Evolutionary conservation across 2,888 invertebrate genomes (phyloP), one percentile per base, ranked within the genome.

Genomic region (Gisinianus flammeolus): DNA sequence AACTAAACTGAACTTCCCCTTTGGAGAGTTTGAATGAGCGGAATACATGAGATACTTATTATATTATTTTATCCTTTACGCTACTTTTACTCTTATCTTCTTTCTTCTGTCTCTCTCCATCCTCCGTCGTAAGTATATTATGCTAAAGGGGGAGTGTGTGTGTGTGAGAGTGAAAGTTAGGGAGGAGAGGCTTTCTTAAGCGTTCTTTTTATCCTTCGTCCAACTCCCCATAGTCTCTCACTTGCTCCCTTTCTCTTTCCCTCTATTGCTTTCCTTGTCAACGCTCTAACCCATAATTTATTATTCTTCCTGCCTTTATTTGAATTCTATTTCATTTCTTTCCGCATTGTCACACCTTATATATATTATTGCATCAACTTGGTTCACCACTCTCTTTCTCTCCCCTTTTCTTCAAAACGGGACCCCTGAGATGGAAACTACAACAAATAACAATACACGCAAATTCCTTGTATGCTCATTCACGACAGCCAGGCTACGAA

Each of bases 301-400:
- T 77, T 77, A 77, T 77, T 77, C 77, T 77, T 70, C 70, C 70
- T 44, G 33, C 77, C 77, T 77, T 77, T 77, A 77, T 77, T 77
- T 77, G 77, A 70, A 77, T 77, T 77, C 77, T 58, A 77, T 77
- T 77, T 70, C 70, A 31, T 77, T 77, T 70, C 77, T 77, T 77
- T 77, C 76, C 77, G 70, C 77, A 69, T 77, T 77, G 77, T 77
- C 44, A 70, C 70, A 77, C 77, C 77, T 77, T 70, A 56, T 77
- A 70, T 77, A 77, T 70, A 77, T 77, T 77, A 77, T 77, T 77
- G 70, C 77, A 77, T 77, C 77, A 77, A 64, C 58, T 70, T 76
- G 58, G 72, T 62, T 62, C 66, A 44, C 62, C 26, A 58, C 58
- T 54, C 77, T 70, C 28, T 16, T 44, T 44, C 10, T 26, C 62